Evolutionary conservation across 2,113 vertebrate genomes (phyloP), one percentile per base, ranked within the genome.

Genomic region (Sakesphorus luctuosus): DNA sequence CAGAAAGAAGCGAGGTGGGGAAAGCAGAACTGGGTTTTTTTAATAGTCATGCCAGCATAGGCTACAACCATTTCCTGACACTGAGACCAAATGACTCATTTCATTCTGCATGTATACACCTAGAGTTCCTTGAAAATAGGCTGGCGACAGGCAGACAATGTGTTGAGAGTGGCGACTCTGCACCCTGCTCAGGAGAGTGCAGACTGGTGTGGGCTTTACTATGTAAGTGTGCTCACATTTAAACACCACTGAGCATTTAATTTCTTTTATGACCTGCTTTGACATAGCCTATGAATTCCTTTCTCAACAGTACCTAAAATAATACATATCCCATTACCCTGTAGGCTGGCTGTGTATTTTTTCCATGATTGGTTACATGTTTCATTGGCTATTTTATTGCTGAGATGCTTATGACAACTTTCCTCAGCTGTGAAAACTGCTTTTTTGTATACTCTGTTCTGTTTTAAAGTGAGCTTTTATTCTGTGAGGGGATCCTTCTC

Each of bases 61-160:
- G 38, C 1, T 3, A 33, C 38, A 58, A 5, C 13, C 29, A 10
- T 56, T 92, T 62, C 44, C 38, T 92, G 71, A 38, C 66, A 50
- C 52, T 55, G 33, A 63, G 25, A 26, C 1, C 2, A 55, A 46
- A 66, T 47, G 56, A 59, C 4, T 6, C 28, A 59, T 63, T 77
- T 74, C n/a, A 50, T 40, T 55, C 69, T 78, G 25, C 16, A 6
- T 3, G 21, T 13, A 14, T 47, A 33, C 28, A 9, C 2, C 2
- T 1, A 66, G 16, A 71, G 29, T 58, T 87, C 43, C 18, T 28
- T 59, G 47, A 46, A 59, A 38, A 85, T 6, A 58, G 52, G 10
- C 35, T 75, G 47, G 28, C 3, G 13, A 29, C 38, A 82, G 14
- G 11, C 38, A 91, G 71, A n/a, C 0, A 0, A 5, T 71, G 9